Base-by-base conservation (phyloP, 2,888 invertebrate genomes). In the Thymelicus lineola region DNA sequence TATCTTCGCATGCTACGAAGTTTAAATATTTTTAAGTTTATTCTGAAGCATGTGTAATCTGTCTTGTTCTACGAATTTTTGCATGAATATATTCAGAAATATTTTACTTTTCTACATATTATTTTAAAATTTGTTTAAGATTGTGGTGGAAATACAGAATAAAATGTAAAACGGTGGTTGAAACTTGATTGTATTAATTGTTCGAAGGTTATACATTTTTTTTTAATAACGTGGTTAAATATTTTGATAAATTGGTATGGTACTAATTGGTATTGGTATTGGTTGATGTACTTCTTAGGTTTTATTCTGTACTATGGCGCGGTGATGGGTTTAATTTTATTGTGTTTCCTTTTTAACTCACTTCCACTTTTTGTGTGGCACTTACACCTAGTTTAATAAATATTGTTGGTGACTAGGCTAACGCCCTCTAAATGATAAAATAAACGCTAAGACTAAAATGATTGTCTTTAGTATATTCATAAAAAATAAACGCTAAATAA, bases 231-330 rank as follows among this genome's bases (percentile, higher is more conserved):
- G 1, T 45, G 5, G 14, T 36, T n/a, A 36, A 36, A 14, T 15
- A 20, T 20, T 64, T 53, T 36, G 42, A 7, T 38, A 0, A 7
- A 42, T 57, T 35, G 2, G 10, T 35, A 35, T 50, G n/a, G n/a
- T n/a, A n/a, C n/a, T n/a, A n/a, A n/a, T n/a, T n/a, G n/a, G n/a
- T n/a, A n/a, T n/a, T n/a, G n/a, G n/a, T n/a, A n/a, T n/a, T n/a
- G n/a, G n/a, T 60, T 14, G 9, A 20, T 46, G 14, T 58, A 62
- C 28, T 55, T 55, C 14, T 35, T 55, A 35, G 55, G 14, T 68
- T 68, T 63, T 68, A 68, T 68, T 68, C 61, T 68, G 66, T 68
- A 68, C 36, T 48, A 36, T 61, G 35, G 48, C n/a, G 45, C 9
- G 68, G 68, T 68, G 68, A 48, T 58, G 68, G 68, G 62, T 48